Conservation (phyloP, 2,113 vertebrate genomes). For the Odobenus rosmarus region DNA sequence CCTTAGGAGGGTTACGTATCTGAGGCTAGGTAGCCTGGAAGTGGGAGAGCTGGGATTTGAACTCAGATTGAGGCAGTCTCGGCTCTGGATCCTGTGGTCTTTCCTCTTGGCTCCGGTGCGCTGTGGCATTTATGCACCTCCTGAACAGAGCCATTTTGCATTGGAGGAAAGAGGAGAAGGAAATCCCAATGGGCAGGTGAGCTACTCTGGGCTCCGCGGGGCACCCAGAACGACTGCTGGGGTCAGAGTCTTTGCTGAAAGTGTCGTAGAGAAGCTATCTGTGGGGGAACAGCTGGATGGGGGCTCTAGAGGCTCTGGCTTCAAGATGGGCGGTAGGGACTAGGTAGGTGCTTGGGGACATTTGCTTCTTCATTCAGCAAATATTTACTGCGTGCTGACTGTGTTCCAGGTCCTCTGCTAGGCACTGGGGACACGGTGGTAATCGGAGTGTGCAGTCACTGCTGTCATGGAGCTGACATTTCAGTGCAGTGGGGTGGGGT, state of each 20-base stretch:
- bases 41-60: not conserved
- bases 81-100: not conserved
- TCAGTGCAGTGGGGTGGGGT: not conserved
- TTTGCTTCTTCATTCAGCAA: not conserved
- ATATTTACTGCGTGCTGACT: not conserved
- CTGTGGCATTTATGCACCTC: not conserved
- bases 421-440: not conserved
- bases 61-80: not conserved
- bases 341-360: not conserved
- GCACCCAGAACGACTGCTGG: not conserved
- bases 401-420: not conserved
- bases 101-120: not conserved
- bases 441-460: not conserved
- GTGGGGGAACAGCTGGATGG: not conserved
- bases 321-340: not conserved
- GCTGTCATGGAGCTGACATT: not conserved
- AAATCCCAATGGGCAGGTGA: not conserved
- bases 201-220: not conserved
- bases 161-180: not conserved
- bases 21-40: not conserved
- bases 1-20: not conserved
- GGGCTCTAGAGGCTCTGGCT: not conserved
- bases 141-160: not conserved
- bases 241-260: not conserved
- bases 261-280: not conserved